A percentile compares a stretch with the other conserved stretches of the same genome.
phyloP scores from a whole-genome alignment of 2,888 invertebrate species.

The Rhorus exstirpatorius region DNA sequence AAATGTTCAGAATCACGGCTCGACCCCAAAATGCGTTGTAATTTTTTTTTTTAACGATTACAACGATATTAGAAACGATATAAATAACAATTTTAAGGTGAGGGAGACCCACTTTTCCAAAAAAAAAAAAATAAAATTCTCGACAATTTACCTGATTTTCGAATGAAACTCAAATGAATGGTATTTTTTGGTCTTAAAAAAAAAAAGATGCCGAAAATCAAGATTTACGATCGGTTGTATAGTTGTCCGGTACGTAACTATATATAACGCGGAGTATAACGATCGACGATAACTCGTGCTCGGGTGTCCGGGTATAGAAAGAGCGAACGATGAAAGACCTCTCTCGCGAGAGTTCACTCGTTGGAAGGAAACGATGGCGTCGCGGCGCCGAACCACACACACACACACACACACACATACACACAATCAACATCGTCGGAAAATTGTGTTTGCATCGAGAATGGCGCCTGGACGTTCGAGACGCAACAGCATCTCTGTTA shows the following conservation, averaged over 20 bases:
- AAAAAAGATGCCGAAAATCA: background rate
- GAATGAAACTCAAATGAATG: too few species aligned
- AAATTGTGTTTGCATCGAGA: slow-evolving; percentile 19
- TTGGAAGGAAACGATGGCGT: slow-evolving; percentile 50
- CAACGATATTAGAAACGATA: too few species aligned
- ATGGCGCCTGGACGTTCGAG: slow-evolving; percentile 40
- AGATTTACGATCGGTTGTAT: background rate
- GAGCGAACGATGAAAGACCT: background rate
- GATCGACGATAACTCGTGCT: slow-evolving; percentile 34
- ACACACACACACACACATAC: background rate
- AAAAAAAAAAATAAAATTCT: too few species aligned
- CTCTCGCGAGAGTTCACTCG: slow-evolving; percentile 29
- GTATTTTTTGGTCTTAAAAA: too few species aligned
- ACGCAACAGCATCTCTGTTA: slow-evolving; percentile 42
- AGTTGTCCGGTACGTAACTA: background rate
- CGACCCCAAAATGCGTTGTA: too few species aligned
- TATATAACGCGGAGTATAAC: background rate
- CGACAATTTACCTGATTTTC: too few species aligned
- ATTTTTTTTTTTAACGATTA: too few species aligned
- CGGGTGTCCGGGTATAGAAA: background rate
- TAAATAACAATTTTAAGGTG: too few species aligned
- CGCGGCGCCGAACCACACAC: slow-evolving; percentile 56
- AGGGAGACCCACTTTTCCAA: too few species aligned
- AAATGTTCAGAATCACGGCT: too few species aligned
- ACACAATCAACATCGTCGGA: background rate